phyloP scores from a whole-genome alignment of 2,113 vertebrate genomes.

The Pedetes capensis region DNA sequence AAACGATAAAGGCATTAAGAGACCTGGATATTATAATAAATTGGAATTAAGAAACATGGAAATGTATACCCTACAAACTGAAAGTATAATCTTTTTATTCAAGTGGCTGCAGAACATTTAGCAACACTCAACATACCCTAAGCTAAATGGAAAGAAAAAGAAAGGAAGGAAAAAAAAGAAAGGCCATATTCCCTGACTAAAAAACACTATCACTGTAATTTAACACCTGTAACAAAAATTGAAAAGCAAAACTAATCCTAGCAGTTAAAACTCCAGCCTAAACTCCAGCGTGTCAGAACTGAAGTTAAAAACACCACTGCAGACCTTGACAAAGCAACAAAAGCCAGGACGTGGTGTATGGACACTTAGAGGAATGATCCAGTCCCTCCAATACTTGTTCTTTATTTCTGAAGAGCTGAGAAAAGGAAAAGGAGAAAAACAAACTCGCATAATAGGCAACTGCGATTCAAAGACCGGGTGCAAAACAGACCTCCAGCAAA shows the following conservation, averaged over 20 bases:
- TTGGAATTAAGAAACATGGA: background rate
- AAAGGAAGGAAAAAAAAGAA: background rate
- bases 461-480: conserved; percentile 25
- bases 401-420: background rate
- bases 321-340: background rate
- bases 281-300: background rate
- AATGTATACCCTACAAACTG: background rate
- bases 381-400: background rate
- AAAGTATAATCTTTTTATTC: background rate
- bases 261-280: background rate
- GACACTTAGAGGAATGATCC: background rate
- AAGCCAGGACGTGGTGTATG: background rate
- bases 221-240: background rate
- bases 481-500: background rate
- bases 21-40: background rate
- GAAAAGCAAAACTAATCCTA: background rate
- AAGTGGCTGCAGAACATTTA: background rate
- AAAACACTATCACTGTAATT: background rate
- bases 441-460: background rate
- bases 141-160: background rate
- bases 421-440: background rate
- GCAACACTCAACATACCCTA: background rate
- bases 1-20: background rate
- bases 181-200: background rate
- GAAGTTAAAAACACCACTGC: background rate